A percentile compares a stretch with the other conserved stretches of the same genome.
These are phyloP conservation scores for Harpagoxenus sublaevis DNA, from an alignment of 2,888 invertebrate genomes.

Conservation along the genomic window DNA sequence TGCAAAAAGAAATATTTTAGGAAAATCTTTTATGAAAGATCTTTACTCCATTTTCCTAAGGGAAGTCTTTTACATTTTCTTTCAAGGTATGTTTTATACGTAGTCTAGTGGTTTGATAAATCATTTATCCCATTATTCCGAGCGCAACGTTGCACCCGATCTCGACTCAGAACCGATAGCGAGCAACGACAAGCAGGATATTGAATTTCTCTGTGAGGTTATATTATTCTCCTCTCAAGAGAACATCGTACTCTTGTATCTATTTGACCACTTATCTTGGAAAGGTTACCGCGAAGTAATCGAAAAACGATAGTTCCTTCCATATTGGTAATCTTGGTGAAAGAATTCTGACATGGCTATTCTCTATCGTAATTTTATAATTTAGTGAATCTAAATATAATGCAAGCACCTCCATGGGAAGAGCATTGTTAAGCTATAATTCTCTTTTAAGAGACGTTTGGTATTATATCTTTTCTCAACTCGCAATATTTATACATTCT, in stretches of 20 bases:
- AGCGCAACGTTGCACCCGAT: slow-evolving; percentile 29
- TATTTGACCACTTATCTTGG: slow-evolving; percentile 47
- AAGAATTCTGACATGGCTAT: background rate
- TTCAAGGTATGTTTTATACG: background rate
- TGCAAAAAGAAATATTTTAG: background rate
- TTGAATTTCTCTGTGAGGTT: slow-evolving; percentile 64
- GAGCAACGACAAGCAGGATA: slow-evolving; percentile 68
- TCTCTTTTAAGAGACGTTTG: background rate
- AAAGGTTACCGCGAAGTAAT: slow-evolving; percentile 33
- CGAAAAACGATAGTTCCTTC: slow-evolving; percentile 41
- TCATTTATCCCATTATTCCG: slow-evolving; percentile 50
- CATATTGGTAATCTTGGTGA: slow-evolving; percentile 13
- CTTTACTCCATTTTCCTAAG: background rate
- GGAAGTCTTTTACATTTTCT: background rate
- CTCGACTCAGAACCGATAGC: slow-evolving; percentile 18
- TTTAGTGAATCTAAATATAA: background rate
- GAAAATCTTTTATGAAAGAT: background rate
- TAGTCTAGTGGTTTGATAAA: slow-evolving; percentile 25
- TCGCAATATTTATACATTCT: background rate
- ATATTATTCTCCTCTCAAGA: slow-evolving; percentile 6
- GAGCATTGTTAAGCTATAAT: background rate
- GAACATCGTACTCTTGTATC: slow-evolving; percentile 22
- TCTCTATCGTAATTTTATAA: slow-evolving; percentile 28
- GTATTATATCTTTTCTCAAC: background rate
- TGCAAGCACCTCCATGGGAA: background rate